Conservation (phyloP, 2,113 vertebrate species). For the Lonchura striata region DNA sequence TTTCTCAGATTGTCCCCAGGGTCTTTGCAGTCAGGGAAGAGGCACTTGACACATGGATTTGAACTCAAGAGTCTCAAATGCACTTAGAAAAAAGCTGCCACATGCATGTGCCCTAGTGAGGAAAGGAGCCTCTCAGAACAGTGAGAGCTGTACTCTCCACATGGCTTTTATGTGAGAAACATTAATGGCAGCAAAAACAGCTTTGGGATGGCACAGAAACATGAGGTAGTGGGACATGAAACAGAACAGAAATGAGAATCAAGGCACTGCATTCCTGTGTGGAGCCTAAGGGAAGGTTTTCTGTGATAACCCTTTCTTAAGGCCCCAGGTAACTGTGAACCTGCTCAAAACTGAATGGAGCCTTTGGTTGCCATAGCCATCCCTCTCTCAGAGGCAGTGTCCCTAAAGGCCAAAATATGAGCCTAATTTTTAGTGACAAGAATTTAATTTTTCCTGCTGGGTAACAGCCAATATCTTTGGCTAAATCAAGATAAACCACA, state of each 20-base stretch:
- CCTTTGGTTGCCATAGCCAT: neutral
- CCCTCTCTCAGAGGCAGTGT: neutral
- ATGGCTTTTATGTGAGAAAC: neutral
- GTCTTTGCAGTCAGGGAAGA: neutral
- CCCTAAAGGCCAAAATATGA: neutral
- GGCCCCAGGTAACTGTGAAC: neutral
- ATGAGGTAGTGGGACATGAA: neutral
- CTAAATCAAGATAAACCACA: neutral
- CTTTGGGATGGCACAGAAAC: neutral
- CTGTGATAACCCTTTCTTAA: neutral
- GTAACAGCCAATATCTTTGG: neutral
- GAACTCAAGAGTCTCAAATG: neutral
- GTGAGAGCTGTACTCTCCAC: neutral
- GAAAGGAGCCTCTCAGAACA: neutral
- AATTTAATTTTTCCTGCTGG: neutral
- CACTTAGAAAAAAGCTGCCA: neutral
- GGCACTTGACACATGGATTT: neutral
- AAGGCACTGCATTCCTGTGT: neutral
- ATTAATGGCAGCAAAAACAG: neutral
- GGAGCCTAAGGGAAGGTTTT: neutral
- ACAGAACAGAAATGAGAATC: neutral
- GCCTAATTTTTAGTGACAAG: neutral
- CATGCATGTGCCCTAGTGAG: neutral
- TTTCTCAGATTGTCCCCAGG: neutral
- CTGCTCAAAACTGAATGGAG: neutral